Conservation (phyloP, 2,113 vertebrate genomes). For the Urocolius indicus region DNA sequence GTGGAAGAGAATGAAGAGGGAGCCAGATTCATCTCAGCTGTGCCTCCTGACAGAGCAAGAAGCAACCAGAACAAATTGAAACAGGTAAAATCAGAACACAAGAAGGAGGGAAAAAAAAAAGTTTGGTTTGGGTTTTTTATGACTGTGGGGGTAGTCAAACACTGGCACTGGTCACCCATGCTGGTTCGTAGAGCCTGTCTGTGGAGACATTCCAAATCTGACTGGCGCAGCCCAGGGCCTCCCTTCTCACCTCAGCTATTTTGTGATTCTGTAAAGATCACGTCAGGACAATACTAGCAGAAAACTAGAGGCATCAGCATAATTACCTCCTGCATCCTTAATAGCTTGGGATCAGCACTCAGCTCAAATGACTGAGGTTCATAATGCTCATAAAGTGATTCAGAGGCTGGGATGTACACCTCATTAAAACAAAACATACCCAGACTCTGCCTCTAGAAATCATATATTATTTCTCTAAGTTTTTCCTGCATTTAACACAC, state of each 20-base stretch:
- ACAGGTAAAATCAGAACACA: neutral
- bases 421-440: neutral
- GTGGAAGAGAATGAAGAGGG: neutral
- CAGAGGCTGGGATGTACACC: neutral
- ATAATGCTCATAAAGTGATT: neutral
- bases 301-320: neutral
- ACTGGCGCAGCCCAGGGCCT: neutral
- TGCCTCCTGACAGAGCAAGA: neutral
- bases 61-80: rapidly evolving
- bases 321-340: neutral
- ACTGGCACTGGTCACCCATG: neutral
- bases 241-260: neutral
- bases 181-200: neutral
- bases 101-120: neutral
- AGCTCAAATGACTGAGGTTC: neutral
- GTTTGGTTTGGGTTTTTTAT: neutral
- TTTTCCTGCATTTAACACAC: neutral
- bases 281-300: neutral
- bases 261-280: neutral
- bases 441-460: neutral
- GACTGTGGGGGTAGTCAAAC: neutral
- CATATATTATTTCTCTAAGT: neutral
- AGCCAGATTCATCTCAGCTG: neutral
- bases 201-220: neutral
- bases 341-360: neutral